Conservation (phyloP, 2,888 invertebrate species). For the Meliscaeva auricollis region DNA sequence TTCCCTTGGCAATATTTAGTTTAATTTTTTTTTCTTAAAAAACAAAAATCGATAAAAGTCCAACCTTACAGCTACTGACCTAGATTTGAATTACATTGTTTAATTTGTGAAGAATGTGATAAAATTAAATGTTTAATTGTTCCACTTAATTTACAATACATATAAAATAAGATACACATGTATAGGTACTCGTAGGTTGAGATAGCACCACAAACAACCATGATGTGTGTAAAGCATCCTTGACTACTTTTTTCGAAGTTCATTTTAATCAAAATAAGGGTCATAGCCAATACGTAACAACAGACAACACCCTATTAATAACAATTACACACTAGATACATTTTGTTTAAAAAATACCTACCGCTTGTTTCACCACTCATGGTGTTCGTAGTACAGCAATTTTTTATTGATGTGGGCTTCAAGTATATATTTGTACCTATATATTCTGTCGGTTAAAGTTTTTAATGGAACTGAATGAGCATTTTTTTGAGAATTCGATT, state of each 20-base stretch:
- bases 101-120: conserved; percentile 1
- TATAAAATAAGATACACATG: too few species aligned
- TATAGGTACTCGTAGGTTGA: background rate
- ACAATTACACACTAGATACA: background rate
- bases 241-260: conserved; percentile 7
- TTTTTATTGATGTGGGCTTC: conserved; percentile 7
- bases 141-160: background rate
- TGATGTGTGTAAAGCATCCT: background rate
- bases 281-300: background rate
- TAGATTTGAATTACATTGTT: conserved; percentile 1
- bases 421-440: background rate
- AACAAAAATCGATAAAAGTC: too few species aligned
- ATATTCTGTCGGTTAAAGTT: background rate
- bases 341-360: background rate
- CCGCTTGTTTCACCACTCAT: conserved; percentile 4
- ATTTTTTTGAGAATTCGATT: background rate
- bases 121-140: conserved; percentile 11
- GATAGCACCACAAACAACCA: background rate
- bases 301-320: conserved; percentile 11
- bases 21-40: too few species aligned
- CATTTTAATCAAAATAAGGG: conserved; percentile 3
- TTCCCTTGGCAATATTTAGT: too few species aligned
- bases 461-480: background rate
- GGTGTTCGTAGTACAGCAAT: background rate
- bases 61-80: background rate